Percentiles rank a stretch among this genome's conserved stretches.
Evolutionary conservation across 2,113 vertebrate genomes (phyloP).

Genomic region (Xerus inauris): DNA sequence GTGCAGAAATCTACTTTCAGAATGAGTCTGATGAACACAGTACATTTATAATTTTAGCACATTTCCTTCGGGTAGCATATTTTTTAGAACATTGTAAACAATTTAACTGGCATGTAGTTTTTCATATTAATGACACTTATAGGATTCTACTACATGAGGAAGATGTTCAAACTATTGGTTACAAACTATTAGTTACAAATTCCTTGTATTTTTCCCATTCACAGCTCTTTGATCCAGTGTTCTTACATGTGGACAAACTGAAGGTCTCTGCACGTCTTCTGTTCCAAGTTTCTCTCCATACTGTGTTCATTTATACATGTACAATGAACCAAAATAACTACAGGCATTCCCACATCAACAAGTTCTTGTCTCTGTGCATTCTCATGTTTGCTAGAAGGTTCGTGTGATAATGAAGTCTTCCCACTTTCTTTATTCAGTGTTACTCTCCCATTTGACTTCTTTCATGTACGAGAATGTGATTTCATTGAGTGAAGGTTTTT

Average conservation of each 20-base stretch:
- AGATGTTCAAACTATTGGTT: neutral
- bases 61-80: neutral
- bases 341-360: neutral
- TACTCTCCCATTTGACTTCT: neutral
- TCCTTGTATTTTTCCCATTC: neutral
- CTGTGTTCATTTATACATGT: neutral
- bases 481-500: conserved; percentile 1
- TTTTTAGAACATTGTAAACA: neutral
- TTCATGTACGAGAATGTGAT: neutral
- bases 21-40: neutral
- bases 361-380: neutral
- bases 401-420: neutral
- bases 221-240: neutral
- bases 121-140: neutral
- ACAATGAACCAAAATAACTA: neutral
- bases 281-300: neutral
- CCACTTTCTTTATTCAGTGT: neutral
- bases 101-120: neutral
- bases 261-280: neutral
- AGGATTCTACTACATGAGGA: neutral
- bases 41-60: neutral
- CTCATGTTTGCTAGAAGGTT: no score
- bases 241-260: no score
- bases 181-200: neutral
- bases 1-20: neutral